Base-by-base conservation (phyloP, 2,113 vertebrate species). In the Pseudolaguvia tuberculata region DNA sequence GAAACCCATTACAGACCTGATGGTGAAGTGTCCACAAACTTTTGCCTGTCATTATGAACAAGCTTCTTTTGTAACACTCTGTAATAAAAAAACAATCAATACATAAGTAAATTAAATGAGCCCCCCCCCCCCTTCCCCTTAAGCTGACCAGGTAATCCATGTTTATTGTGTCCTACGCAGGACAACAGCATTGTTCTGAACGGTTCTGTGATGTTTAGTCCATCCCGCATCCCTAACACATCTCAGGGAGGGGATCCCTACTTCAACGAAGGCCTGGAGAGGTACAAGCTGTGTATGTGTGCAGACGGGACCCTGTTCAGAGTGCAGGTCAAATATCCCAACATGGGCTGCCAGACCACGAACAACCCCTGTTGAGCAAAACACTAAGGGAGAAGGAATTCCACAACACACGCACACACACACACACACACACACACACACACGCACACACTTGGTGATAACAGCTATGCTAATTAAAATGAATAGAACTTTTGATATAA, bases 231-330 rank as follows among this genome's bases (percentile, higher is more conserved):
- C 77, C 97, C 96, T 0, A 93, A 89, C 18, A 92, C 92, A 1
- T 92, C 92, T 27, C 86, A 90, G 0, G 69, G 87, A 0, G 92
- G 89, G 25, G 91, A 95, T 1, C 86, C 91, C 67, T 88, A 92
- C 2, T 92, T 83, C 0, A 87, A 91, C 0, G 90, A 92, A 0
- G 90, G 91, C 42, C 88, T 91, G 88, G 91, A 95, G 81, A 91
- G 97, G 29, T 99, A 97, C 90, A 99, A 99, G 90, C 93, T 99
- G 3, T 99, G 97, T 27, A 91, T 98, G 94, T 99, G 97, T 74
- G 94, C 93, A 0, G 96, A 99, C 0, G 95, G 97, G 53, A 98
- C 93, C 0, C 91, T 99, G 48, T 99, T 99, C 88, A 93, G 91
- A 72, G 94, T 99, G 0, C 93, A 92, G 84, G 97, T 98, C 70